phyloP scores from a whole-genome alignment of 1,140 invertebrate genomes.

The Drosophila tani region DNA sequence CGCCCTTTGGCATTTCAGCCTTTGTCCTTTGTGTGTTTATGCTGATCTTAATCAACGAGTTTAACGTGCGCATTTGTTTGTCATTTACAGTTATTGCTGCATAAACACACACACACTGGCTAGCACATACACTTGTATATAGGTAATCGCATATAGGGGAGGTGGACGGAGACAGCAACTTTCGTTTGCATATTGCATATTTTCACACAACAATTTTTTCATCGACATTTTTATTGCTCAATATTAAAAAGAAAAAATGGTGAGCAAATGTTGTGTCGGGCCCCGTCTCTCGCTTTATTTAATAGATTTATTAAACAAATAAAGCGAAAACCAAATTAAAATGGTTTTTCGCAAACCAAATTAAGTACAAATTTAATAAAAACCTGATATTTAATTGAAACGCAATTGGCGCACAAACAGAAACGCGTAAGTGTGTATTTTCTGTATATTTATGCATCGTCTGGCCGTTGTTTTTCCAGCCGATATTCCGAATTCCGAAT shows the following conservation, averaged over 20 bases:
- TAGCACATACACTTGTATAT: constrained; percentile 15
- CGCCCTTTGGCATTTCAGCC: constrained; percentile 24
- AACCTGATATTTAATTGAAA: constrained; percentile 41
- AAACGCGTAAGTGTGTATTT: not conserved
- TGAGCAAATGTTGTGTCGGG: not conserved
- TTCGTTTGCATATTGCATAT: constrained; percentile 51
- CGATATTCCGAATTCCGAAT: not conserved
- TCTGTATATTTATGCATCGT: constrained; percentile 1
- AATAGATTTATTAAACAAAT: constrained; percentile 62
- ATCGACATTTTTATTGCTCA: constrained; percentile 52
- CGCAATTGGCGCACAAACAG: constrained; percentile 18
- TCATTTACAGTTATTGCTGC: constrained; percentile 71
- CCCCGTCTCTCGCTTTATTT: constrained; percentile 14
- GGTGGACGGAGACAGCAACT: constrained; percentile 9
- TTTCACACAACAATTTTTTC: constrained; percentile 32
- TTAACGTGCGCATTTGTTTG: constrained; percentile 72
- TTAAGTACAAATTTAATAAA: constrained; percentile 42
- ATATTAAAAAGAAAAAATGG: constrained; percentile 38
- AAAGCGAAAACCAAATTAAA: constrained; percentile 48
- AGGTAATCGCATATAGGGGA: constrained; percentile 11
- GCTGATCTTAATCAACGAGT: constrained; percentile 72
- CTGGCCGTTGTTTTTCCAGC: constrained; percentile 9
- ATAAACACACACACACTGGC: constrained; percentile 39
- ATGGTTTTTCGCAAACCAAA: constrained; percentile 34
- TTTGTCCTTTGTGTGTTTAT: constrained; percentile 51